Evolutionary conservation across 1,140 invertebrate genomes (phyloP), one percentile per base, ranked within the genome.

Genomic region (Drosophila tristis): DNA sequence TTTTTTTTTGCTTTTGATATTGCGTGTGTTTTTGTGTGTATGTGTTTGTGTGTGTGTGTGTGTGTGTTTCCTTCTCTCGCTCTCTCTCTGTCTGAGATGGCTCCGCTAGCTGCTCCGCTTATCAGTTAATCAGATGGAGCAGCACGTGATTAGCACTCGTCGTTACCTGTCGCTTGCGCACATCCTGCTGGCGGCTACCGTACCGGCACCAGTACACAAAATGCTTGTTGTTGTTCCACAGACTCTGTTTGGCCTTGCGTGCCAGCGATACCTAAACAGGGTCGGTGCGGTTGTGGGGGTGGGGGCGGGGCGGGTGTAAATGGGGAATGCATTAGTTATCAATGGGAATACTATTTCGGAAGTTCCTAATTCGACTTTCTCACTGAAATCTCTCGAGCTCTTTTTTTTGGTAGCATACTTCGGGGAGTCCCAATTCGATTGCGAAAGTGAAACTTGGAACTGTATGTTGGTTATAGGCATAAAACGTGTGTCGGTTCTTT

Each of bases 191-290:
- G 56, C 94, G 94, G 91, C 94, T 94, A 50, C 94, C 94, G 68
- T 95, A 95, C 49, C 95, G 93, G 92, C 94, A 95, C 94, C 94
- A 95, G 87, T 95, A 94, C 51, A 94, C 94, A 92, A 95, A 95
- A 92, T 95, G 95, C 90, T 95, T 93, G 57, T 93, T 94, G 92
- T 95, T 95, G 84, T 95, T 94, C 94, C 94, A 95, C 16, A 92
- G 65, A 80, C 84, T 91, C 57, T 92, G 87, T 51, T 81, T 91
- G 51, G 91, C 90, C 78, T 92, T 92, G 60, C 86, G 81, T 8
- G 90, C 91, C 78, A 92, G 79, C 26, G 91, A 90, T 53, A 92
- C 65, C 91, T 92, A 48, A 25, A 25, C 5, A 43, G 29, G 7
- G 7, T 6, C 2, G 29, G 9, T 3, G 29, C 29, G 29, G 29